Conservation (phyloP, 2,797 vertebrate species). For the Acomys russatus region DNA sequence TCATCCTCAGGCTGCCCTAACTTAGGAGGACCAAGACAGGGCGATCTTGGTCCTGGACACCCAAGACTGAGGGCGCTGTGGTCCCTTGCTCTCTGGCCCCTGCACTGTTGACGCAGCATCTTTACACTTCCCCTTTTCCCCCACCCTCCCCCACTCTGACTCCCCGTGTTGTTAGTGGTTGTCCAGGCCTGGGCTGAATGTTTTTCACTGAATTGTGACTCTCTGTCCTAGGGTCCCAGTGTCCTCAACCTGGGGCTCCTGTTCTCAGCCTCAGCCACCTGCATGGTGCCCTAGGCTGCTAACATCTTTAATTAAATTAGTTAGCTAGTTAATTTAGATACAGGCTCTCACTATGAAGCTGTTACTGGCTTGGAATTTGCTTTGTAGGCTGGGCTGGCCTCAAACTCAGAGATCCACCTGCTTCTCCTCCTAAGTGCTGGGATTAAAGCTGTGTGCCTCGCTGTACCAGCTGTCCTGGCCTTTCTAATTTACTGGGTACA, state of each 20-base stretch:
- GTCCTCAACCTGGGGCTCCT: background rate
- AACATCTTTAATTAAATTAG: background rate
- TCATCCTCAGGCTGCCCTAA: background rate
- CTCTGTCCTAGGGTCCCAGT: background rate
- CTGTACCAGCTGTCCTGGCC: background rate
- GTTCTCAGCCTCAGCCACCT: background rate
- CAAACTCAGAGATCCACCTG: background rate
- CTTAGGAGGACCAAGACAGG: too few relatives aligned
- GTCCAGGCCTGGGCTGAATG: background rate
- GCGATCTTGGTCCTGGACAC: background rate
- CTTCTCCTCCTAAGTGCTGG: background rate
- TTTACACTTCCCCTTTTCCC: constrained; percentile 72
- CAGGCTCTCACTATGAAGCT: background rate
- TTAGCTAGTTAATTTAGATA: background rate
- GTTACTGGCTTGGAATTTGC: background rate
- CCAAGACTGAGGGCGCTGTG: background rate
- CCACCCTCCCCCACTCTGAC: background rate
- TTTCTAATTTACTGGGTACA: background rate
- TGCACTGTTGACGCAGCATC: constrained; percentile 61
- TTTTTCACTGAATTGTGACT: background rate
- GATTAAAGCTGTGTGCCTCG: background rate
- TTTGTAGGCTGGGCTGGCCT: background rate
- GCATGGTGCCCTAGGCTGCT: background rate
- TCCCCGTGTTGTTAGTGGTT: background rate
- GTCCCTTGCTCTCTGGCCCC: constrained; percentile 32